A percentile compares a stretch with the other conserved stretches of the same genome.
These are phyloP conservation scores for Ophion ventricosus DNA, from an alignment of 2,888 invertebrate genomes.

Conservation along the genomic window DNA sequence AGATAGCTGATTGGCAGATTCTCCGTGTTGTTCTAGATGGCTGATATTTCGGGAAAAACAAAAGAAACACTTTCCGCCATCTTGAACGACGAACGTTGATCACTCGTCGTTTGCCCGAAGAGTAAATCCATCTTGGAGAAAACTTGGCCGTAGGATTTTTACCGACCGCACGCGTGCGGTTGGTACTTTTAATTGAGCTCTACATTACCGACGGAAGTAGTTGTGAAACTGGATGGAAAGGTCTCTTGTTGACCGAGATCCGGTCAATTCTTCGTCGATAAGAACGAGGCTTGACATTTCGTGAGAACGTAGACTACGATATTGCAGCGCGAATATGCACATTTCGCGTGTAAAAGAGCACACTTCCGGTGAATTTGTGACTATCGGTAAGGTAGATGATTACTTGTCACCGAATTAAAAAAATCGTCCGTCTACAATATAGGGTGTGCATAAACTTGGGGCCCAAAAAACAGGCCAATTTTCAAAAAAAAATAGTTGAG, in stretches of 20 bases:
- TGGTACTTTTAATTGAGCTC: background rate
- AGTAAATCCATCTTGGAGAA: too few relatives aligned
- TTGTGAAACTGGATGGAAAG: background rate
- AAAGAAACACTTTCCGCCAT: too few relatives aligned
- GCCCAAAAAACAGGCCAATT: background rate
- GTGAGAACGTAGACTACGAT: background rate
- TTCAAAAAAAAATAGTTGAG: background rate
- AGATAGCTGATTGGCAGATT: too few relatives aligned
- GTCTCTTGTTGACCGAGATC: background rate
- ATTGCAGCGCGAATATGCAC: background rate
- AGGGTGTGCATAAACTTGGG: background rate
- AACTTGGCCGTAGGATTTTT: too few relatives aligned
- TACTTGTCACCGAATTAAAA: background rate
- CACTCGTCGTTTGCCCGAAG: too few relatives aligned
- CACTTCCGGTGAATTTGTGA: background rate
- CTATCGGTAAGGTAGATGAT: background rate
- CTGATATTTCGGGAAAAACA: too few relatives aligned
- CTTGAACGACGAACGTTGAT: too few relatives aligned
- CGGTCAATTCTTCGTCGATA: background rate
- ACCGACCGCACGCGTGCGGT: too few relatives aligned
- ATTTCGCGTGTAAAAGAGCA: background rate
- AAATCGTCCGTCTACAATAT: background rate
- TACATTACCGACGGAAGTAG: background rate
- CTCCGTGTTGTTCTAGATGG: too few relatives aligned
- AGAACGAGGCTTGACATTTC: background rate